phyloP scores from a whole-genome alignment of 2,888 invertebrate species.

The Cerastis leucographa region DNA sequence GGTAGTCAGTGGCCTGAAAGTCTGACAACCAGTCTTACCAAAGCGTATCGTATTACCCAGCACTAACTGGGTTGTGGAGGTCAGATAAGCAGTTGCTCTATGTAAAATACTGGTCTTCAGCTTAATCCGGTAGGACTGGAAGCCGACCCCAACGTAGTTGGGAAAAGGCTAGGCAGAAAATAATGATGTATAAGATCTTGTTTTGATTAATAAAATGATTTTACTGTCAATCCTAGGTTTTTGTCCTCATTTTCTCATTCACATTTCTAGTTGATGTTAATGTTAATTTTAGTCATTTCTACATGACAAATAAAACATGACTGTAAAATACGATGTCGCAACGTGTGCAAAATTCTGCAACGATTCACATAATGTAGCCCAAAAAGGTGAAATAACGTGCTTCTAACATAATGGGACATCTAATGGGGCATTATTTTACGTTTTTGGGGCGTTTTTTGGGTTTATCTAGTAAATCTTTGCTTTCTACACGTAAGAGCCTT shows the following conservation, averaged over 20 bases:
- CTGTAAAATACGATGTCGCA: not conserved
- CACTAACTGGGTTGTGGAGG: too few species aligned
- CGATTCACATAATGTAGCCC: slow-evolving; percentile 29
- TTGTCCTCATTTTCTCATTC: not conserved
- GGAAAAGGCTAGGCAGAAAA: too few species aligned
- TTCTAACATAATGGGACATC: not conserved
- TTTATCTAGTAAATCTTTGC: slow-evolving; percentile 8
- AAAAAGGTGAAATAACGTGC: not conserved
- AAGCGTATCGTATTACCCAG: too few species aligned
- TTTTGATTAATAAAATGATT: not conserved
- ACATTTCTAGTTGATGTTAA: too few species aligned
- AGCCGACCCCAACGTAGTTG: too few species aligned
- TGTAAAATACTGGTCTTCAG: too few species aligned
- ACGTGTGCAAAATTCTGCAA: slow-evolving; percentile 14
- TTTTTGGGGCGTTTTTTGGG: slow-evolving; percentile 9
- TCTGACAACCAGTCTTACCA: too few species aligned
- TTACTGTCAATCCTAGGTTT: not conserved
- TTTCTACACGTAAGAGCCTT: not conserved
- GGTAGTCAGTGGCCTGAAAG: too few species aligned
- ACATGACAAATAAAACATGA: not conserved
- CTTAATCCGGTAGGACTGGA: too few species aligned
- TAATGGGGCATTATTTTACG: slow-evolving; percentile 21
- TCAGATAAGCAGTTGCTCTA: too few species aligned
- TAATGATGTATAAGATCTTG: not conserved
- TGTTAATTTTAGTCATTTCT: not conserved